Evolutionary conservation across 2,888 invertebrate genomes (phyloP), one percentile per base, ranked within the genome.

Genomic region (Drosophila heteroneura): DNA sequence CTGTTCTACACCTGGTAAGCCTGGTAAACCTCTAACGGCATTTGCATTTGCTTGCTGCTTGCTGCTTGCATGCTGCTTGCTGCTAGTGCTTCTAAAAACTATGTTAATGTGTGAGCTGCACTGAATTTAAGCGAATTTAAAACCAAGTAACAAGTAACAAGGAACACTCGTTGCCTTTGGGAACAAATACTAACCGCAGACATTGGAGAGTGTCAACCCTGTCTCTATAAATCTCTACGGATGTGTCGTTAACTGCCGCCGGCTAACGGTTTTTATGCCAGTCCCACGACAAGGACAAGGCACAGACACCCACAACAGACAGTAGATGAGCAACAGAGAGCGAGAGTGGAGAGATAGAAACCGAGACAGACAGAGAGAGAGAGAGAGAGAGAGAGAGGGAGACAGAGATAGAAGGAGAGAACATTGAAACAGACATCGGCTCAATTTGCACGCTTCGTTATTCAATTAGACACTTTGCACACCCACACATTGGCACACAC

Each of bases 401-500:
- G 12, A 19, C 0, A 28, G 28, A 28, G 28, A 39, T 39, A 32
- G 64, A n/a, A 14, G 19, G 39, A 26, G 26, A 6, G 39, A n/a
- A 44, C 32, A 58, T 58, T 44, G 66, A 52, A 57, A 39, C 78
- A 60, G 73, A 70, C 63, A 72, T 69, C 61, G 77, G 74, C 88
- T 87, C 89, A 85, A 85, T 85, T 85, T 90, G 86, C 79, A 83
- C 83, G 83, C 85, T 89, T 89, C 91, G 90, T 91, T 87, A 91
- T 92, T 92, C 89, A 92, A 91, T 92, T 92, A 91, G 83, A 90
- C 90, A 92, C 87, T 91, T 88, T 64, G 53, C 76, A 81, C 74
- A 67, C 64, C 60, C 69, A 66, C 64, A 61, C 64, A 39, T 39
- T 14, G 14, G 14, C 63, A 52, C 57, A 59, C 35, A 35, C 44